A percentile compares a stretch with the other conserved stretches of the same genome.
Conservation (phyloP, 1,140 invertebrate species). For the Argopecten irradians region DNA sequence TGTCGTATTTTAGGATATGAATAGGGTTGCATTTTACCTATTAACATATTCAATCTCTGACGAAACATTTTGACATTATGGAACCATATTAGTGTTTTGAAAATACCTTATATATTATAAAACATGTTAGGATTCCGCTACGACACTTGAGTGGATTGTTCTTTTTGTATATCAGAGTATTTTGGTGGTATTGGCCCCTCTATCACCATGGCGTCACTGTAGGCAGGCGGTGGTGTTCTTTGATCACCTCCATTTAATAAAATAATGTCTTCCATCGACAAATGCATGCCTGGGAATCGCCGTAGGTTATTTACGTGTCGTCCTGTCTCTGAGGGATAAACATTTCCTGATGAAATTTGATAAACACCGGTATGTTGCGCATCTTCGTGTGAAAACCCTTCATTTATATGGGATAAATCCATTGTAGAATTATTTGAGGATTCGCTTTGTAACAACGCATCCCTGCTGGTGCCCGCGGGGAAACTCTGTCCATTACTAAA, state of each 20-base stretch:
- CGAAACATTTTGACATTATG: too few species aligned
- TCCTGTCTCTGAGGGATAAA: background rate
- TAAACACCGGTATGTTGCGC: background rate
- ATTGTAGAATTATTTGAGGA: background rate
- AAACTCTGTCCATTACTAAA: slow-evolving; percentile 9
- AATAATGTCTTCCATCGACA: background rate
- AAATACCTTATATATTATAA: too few species aligned
- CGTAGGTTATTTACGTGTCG: background rate
- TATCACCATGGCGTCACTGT: background rate
- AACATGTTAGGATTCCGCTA: background rate
- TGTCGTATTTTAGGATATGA: too few species aligned
- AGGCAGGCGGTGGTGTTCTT: background rate
- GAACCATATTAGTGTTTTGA: too few species aligned
- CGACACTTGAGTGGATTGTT: background rate
- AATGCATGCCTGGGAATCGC: background rate
- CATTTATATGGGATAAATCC: background rate
- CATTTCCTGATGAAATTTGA: background rate
- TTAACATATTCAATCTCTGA: too few species aligned
- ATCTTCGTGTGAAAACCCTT: background rate
- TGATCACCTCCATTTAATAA: background rate
- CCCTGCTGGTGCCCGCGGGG: background rate
- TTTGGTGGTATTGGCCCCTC: background rate
- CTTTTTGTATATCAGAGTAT: background rate
- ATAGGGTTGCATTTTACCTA: too few species aligned
- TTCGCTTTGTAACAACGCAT: slow-evolving; percentile 2